Evolutionary conservation across 1,140 invertebrate species (phyloP), one percentile per base, ranked within the genome.

Genomic region (Panagrolaimus sp.): DNA sequence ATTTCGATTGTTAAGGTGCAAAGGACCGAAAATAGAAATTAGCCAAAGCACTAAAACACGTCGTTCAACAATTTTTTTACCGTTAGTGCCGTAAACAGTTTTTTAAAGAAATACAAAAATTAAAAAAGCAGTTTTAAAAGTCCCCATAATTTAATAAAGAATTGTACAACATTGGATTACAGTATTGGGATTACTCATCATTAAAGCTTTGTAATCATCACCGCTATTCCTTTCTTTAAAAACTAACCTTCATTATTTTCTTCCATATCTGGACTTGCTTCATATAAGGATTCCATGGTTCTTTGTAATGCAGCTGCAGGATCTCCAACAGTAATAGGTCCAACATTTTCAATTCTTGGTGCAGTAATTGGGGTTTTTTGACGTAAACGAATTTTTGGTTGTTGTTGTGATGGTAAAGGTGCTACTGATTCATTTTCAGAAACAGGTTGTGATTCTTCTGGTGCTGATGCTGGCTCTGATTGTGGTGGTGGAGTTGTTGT

Each of bases 181-280:
- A n/a, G n/a, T n/a, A n/a, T n/a, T n/a, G n/a, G n/a, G n/a, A n/a
- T n/a, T n/a, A n/a, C 0, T 14, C 38, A 14, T 23, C 3, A 69
- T 31, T 23, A 2, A 74, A 67, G 23, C 14, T 1, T 1, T 51
- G 0, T 5, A 63, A 11, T 63, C n/a, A 5, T 63, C 9, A 53
- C 48, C 48, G 16, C 53, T 66, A 44, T 68, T 53, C 16, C 31
- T 67, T n/a, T 70, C 68, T 45, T 51, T 1, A n/a, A 63, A 11
- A 25, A 62, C 9, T 63, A 14, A 53, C 48, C 48, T 43, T 67
- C 68, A 44, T 68, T 53, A 42, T 51, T 67, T n/a, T 70, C 68
- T 45, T 68, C 68, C 13, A 25, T 31, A 16, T 70, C 68, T 2
- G 57, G 31, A 13, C 23, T 11, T 25, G 63, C 27, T 31, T 66